phyloP scores from a whole-genome alignment of 2,888 invertebrate genomes.

The Trichacis sp. region DNA sequence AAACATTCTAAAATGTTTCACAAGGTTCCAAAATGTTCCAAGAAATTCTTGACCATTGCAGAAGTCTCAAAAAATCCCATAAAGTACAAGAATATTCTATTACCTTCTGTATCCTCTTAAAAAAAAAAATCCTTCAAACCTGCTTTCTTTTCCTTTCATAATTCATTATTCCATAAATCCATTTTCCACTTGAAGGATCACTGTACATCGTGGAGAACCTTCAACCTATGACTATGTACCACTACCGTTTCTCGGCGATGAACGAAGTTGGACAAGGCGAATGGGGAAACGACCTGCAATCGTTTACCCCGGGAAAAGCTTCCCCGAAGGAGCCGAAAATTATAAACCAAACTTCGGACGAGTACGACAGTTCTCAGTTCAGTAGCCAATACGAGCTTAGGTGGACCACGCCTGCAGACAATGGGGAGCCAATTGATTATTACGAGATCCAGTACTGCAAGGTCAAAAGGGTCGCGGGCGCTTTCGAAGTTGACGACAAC shows the following conservation, averaged over 20 bases:
- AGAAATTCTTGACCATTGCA: no score
- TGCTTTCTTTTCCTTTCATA: no score
- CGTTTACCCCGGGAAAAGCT: conserved; percentile 82
- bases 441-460: conserved; percentile 86
- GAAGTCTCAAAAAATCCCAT: no score
- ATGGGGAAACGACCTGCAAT: conserved; percentile 77
- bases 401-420: conserved; percentile 89
- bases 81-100: no score
- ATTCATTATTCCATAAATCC: no score
- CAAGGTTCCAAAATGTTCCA: no score
- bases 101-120: no score
- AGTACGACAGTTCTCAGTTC: conserved; percentile 73
- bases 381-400: conserved; percentile 84
- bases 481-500: conserved; percentile 72
- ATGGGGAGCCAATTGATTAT: conserved; percentile 88
- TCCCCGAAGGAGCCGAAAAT: conserved; percentile 82
- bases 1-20: no score
- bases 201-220: conserved; percentile 86
- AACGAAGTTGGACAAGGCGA: conserved; percentile 86
- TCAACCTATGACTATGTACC: conserved; percentile 81
- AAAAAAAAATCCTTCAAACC: no score
- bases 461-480: conserved; percentile 78
- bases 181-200: conserved; percentile 75
- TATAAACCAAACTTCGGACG: conserved; percentile 68
- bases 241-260: conserved; percentile 86